These are phyloP conservation scores for Sebastolobus altivelis DNA, from an alignment of 2,797 vertebrate genomes.

Conservation along the genomic window DNA sequence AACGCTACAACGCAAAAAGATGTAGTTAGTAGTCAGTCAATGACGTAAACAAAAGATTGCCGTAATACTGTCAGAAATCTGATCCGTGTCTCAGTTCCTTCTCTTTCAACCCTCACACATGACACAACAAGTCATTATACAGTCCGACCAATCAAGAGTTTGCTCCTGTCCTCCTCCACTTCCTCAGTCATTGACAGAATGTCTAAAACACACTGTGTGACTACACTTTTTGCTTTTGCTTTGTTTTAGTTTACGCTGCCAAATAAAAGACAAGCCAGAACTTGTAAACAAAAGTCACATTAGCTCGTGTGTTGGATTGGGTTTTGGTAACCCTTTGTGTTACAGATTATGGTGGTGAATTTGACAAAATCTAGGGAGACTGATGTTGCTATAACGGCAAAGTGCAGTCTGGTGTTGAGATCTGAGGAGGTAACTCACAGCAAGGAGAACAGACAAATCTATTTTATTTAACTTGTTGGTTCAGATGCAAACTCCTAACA, in stretches of 20 bases:
- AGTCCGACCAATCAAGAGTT: background rate
- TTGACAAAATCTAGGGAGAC: background rate
- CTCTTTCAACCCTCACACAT: constrained; percentile 16
- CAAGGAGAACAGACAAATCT: background rate
- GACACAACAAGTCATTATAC: constrained; percentile 22
- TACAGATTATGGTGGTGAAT: background rate
- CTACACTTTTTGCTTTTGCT: background rate
- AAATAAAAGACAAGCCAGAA: background rate
- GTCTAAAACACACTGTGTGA: background rate
- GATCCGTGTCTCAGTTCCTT: constrained; percentile 40
- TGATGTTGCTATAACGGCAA: background rate
- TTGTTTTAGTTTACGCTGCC: background rate
- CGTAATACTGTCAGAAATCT: constrained; percentile 10
- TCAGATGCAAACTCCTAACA: background rate
- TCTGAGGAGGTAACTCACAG: background rate
- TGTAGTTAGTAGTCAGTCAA: background rate
- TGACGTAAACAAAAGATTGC: background rate
- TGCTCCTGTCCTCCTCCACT: constrained; percentile 29
- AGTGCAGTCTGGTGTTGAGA: background rate
- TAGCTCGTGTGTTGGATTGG: background rate
- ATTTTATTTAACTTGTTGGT: background rate
- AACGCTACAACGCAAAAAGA: background rate
- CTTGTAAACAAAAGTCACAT: background rate
- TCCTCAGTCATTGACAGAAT: constrained; percentile 15
- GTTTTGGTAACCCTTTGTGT: background rate